Percentiles rank a stretch among this genome's conserved stretches.
These are phyloP conservation scores for Desmophyllum pertusum DNA, from an alignment of 92 coral and sea anemone species.

Conservation along the genomic window DNA sequence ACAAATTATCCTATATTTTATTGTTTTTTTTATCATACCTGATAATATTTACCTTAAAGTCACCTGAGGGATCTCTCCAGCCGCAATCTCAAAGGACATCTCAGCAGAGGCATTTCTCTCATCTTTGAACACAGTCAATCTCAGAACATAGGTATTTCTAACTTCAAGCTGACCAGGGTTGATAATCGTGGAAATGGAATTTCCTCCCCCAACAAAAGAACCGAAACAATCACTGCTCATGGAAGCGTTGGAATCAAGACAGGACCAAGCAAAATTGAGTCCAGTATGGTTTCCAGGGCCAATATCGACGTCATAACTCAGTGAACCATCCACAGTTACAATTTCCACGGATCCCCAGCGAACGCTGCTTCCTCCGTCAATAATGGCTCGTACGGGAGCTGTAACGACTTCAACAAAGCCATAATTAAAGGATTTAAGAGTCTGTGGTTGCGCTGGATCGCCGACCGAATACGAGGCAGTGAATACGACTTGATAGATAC, in stretches of 20 bases:
- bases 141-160: not conserved
- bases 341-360: conserved; percentile 14
- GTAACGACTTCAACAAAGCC: conserved; percentile 45
- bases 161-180: not conserved
- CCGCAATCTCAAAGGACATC: conserved; percentile 20
- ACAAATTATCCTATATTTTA: too few species aligned
- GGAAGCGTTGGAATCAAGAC: not conserved
- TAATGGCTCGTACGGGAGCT: conserved; percentile 38
- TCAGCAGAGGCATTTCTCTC: too few species aligned
- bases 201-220: not conserved
- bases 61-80: not conserved
- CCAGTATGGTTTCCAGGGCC: conserved; percentile 33
- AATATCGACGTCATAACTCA: conserved; percentile 44
- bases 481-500: conserved; percentile 19
- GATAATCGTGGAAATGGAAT: not conserved
- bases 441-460: not conserved
- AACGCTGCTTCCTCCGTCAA: conserved; percentile 48
- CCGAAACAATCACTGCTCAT: conserved; percentile 15
- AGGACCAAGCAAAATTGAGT: conserved; percentile 45
- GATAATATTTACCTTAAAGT: not conserved
- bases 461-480: not conserved
- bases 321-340: conserved; percentile 47
- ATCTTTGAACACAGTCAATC: conserved; percentile 19
- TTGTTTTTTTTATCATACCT: too few species aligned
- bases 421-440: conserved; percentile 10